A percentile compares a stretch with the other conserved stretches of the same genome.
Evolutionary conservation across 1,140 invertebrate genomes (phyloP).

Genomic region (Palaemon carinicauda): DNA sequence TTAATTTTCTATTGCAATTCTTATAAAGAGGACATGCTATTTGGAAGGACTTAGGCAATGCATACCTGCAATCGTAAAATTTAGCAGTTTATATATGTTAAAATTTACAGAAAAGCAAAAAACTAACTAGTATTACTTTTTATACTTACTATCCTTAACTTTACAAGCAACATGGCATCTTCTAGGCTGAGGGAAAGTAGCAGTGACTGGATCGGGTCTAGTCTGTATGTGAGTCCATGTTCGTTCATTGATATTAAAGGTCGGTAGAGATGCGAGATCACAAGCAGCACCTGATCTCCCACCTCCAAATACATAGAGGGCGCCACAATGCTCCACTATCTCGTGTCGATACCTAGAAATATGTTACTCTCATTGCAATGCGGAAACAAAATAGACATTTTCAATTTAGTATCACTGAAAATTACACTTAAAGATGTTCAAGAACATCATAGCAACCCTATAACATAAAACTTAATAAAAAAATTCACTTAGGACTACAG

Average conservation of each 20-base stretch:
- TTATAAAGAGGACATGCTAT: too few relatives aligned
- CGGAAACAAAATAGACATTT: not conserved
- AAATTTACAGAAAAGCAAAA: too few relatives aligned
- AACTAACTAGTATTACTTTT: not conserved
- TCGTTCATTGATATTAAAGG: conserved; percentile 7
- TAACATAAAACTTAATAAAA: not conserved
- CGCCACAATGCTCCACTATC: conserved; percentile 24
- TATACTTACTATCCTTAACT: conserved; percentile 27
- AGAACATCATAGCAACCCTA: not conserved
- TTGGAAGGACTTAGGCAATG: too few relatives aligned
- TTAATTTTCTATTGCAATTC: too few relatives aligned
- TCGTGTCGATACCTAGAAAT: conserved; percentile 34
- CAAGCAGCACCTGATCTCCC: conserved; percentile 35
- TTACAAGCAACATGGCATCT: conserved; percentile 37
- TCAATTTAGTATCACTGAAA: not conserved
- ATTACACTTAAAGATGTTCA: not conserved
- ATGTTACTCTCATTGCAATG: not conserved
- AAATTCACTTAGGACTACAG: too few relatives aligned
- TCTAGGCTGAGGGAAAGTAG: conserved; percentile 9
- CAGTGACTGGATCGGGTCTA: not conserved
- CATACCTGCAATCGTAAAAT: too few relatives aligned
- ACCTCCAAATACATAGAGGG: conserved; percentile 37
- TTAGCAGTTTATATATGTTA: too few relatives aligned
- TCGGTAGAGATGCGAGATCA: conserved; percentile 14
- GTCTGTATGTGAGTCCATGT: conserved; percentile 9